phyloP scores from a whole-genome alignment of 2,888 invertebrate species.

The Synanthedon vespiformis region DNA sequence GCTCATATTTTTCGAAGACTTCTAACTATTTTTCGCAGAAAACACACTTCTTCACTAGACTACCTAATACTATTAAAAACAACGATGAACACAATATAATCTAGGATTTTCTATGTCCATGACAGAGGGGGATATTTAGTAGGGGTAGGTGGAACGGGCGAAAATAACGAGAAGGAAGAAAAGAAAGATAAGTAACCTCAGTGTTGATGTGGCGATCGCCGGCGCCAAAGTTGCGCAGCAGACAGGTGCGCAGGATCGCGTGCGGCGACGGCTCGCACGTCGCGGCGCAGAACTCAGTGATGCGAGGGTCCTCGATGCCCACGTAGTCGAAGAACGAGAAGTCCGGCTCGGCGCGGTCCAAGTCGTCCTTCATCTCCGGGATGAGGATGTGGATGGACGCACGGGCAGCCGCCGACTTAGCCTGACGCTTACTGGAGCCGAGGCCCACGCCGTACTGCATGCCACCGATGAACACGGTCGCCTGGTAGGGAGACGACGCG shows the following conservation, averaged over 20 bases:
- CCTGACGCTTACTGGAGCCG: constrained; percentile 95
- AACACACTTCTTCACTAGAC: too few species aligned
- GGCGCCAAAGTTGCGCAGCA: constrained; percentile 92
- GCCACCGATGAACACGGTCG: constrained; percentile 91
- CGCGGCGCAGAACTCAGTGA: constrained; percentile 95
- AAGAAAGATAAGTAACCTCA: constrained; percentile 62
- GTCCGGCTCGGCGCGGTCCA: constrained; percentile 23
- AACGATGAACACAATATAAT: too few species aligned
- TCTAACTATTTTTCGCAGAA: too few species aligned
- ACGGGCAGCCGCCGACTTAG: constrained; percentile 93
- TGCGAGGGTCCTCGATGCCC: constrained; percentile 92
- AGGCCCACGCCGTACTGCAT: constrained; percentile 95
- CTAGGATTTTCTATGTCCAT: too few species aligned
- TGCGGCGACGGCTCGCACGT: constrained; percentile 96
- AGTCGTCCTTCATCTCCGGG: constrained; percentile 90
- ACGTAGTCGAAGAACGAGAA: constrained; percentile 87
- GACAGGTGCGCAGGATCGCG: constrained; percentile 90
- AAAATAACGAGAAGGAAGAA: too few species aligned
- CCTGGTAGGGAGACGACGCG: constrained; percentile 93
- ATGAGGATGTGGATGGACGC: constrained; percentile 91
- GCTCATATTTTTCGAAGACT: too few species aligned
- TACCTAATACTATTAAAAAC: too few species aligned
- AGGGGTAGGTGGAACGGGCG: too few species aligned
- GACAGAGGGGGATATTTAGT: too few species aligned
- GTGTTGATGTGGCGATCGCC: constrained; percentile 90